phyloP scores from a whole-genome alignment of 2,797 vertebrate genomes.

The Micropoecilia bifurca region DNA sequence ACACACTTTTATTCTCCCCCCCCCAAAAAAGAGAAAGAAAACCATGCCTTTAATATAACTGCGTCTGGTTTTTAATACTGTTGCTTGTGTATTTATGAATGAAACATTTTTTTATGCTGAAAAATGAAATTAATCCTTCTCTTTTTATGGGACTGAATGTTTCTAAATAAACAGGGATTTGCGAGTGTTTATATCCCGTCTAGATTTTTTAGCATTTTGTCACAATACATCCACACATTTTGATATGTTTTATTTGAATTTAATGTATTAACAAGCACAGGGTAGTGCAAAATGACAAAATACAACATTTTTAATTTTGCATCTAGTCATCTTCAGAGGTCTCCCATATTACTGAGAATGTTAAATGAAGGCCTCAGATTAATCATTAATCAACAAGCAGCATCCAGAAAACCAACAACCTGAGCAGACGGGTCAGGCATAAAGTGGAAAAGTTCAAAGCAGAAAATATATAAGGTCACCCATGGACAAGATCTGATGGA shows the following conservation, averaged over 20 bases:
- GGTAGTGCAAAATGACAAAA: not conserved
- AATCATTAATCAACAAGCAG: not conserved
- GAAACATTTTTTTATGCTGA: constrained; percentile 2
- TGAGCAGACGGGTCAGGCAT: not conserved
- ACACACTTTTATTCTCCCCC: not conserved
- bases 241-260: not conserved
- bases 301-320: not conserved
- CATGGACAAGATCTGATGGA: too few species aligned
- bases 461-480: too few species aligned
- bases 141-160: not conserved
- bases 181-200: not conserved
- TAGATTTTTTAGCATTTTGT: not conserved
- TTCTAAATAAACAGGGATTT: not conserved
- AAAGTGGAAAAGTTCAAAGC: not conserved
- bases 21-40: not conserved
- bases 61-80: not conserved
- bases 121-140: constrained; percentile 1
- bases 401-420: not conserved
- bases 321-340: not conserved
- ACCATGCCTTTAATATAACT: not conserved
- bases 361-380: not conserved
- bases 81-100: not conserved
- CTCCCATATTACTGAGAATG: not conserved
- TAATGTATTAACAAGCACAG: not conserved
- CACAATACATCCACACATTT: not conserved